Evolutionary conservation across 1,140 invertebrate species (phyloP).

Genomic region (Cydia pomonella): DNA sequence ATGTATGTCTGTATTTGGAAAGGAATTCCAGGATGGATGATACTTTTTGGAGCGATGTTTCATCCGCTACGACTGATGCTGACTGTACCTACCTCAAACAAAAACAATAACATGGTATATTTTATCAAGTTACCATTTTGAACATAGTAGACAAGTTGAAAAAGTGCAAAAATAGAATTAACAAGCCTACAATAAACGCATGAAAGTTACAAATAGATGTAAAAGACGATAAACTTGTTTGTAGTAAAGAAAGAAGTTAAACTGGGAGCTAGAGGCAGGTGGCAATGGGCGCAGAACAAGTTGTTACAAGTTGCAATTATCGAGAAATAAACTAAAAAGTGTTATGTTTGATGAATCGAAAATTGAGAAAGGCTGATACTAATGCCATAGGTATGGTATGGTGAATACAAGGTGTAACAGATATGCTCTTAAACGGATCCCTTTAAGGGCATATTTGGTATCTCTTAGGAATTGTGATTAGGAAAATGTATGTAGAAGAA

Average conservation of each 20-base stretch:
- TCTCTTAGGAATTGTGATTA: too few species aligned
- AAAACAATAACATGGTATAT: too few species aligned
- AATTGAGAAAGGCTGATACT: neutral
- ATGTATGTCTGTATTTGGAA: too few species aligned
- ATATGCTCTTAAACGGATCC: too few species aligned
- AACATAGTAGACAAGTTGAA: neutral
- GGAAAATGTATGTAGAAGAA: too few species aligned
- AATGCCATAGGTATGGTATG: neutral
- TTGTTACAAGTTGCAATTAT: neutral
- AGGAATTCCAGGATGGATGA: too few species aligned
- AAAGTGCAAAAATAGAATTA: neutral
- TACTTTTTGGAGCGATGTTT: too few species aligned
- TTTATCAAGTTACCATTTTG: neutral
- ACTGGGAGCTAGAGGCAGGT: slow-evolving; percentile 22
- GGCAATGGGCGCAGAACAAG: neutral
- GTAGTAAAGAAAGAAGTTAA: slow-evolving; percentile 22
- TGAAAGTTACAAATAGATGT: neutral
- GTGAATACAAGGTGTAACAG: too few species aligned
- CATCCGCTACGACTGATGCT: too few species aligned
- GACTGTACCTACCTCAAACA: too few species aligned
- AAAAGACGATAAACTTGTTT: slow-evolving; percentile 17
- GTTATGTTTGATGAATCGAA: neutral
- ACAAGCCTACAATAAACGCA: neutral
- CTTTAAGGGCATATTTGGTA: too few species aligned
- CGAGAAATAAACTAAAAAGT: slow-evolving; percentile 2